Evolutionary conservation across 2,797 vertebrate species (phyloP).

Genomic region (Prunella strophiata): DNA sequence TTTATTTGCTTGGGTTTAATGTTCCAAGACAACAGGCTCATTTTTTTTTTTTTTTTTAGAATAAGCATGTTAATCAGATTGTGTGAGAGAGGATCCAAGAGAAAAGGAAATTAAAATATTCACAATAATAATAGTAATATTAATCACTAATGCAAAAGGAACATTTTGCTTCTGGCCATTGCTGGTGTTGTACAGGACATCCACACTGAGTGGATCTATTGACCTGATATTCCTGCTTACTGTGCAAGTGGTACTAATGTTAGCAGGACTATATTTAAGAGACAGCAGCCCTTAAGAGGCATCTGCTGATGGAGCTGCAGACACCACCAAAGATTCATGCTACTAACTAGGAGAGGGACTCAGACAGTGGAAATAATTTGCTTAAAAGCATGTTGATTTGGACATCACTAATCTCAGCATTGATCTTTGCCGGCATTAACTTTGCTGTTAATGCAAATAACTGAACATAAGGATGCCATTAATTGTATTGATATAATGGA

Average conservation of each 20-base stretch:
- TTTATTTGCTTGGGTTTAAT: neutral
- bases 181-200: neutral
- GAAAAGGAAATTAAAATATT: neutral
- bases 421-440: conserved; percentile 66
- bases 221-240: conserved; percentile 42
- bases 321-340: conserved; percentile 48
- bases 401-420: conserved; percentile 57
- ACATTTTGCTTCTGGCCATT: neutral
- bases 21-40: neutral
- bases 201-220: neutral
- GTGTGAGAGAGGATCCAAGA: neutral
- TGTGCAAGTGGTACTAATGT: neutral
- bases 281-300: neutral
- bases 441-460: conserved; percentile 71
- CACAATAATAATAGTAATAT: neutral
- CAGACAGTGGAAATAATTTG: conserved; percentile 65
- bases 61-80: neutral
- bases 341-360: conserved; percentile 17
- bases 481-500: conserved; percentile 71
- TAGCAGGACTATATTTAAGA: conserved; percentile 33
- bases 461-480: conserved; percentile 56
- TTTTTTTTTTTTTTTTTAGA: neutral
- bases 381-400: conserved; percentile 73
- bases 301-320: conserved; percentile 39
- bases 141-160: neutral